A percentile compares a stretch with the other conserved stretches of the same genome.
phyloP scores from a whole-genome alignment of 1,140 invertebrate genomes.

The Ylistrum balloti region DNA sequence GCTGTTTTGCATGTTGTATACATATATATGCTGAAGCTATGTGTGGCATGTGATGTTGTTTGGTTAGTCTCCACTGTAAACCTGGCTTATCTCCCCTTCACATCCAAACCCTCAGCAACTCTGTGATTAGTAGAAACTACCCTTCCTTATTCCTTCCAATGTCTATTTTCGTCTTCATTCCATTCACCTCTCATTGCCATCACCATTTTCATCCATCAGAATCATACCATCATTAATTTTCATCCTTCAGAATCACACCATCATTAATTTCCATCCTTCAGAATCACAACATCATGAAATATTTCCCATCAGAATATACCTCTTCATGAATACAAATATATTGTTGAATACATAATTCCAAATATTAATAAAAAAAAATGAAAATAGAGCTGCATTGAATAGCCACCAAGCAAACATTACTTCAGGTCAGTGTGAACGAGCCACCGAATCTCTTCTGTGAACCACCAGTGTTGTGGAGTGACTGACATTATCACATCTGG shows the following conservation, averaged over 20 bases:
- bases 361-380: too few species aligned
- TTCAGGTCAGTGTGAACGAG: too few species aligned
- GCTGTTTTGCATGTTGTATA: not conserved
- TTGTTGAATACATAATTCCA: too few species aligned
- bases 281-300: not conserved
- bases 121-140: not conserved
- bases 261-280: not conserved
- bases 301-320: too few species aligned
- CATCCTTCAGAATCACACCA: not conserved
- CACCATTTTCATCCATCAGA: not conserved
- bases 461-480: not conserved
- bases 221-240: not conserved
- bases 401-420: too few species aligned
- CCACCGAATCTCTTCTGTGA: not conserved
- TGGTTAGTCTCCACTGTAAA: not conserved
- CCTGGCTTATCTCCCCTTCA: not conserved
- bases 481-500: too few species aligned
- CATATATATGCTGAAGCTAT: not conserved
- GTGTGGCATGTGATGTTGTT: not conserved
- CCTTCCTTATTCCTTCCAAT: not conserved
- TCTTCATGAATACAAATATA: too few species aligned
- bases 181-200: not conserved
- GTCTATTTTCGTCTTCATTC: not conserved
- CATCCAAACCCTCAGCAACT: not conserved
- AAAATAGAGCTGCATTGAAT: too few species aligned